Evolutionary conservation across 1,140 invertebrate species (phyloP).

Genomic region (Megalonaias nervosa): DNA sequence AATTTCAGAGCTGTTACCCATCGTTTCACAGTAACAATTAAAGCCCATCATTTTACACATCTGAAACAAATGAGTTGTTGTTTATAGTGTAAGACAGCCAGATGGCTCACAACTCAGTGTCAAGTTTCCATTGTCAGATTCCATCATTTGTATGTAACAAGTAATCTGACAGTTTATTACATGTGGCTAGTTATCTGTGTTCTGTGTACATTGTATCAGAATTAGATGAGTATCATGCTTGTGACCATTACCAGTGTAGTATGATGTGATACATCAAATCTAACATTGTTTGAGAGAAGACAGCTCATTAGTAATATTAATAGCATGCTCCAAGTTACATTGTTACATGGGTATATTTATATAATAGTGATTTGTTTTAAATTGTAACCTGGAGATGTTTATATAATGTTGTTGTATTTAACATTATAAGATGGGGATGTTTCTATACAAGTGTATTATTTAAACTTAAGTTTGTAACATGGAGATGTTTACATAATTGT

Average conservation of each 20-base stretch:
- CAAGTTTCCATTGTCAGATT: not conserved
- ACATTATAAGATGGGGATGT: not conserved
- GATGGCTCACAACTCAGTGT: not conserved
- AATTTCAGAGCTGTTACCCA: not conserved
- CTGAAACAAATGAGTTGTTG: not conserved
- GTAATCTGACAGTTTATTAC: no score
- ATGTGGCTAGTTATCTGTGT: no score
- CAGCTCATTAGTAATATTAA: no score
- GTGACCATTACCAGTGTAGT: no score
- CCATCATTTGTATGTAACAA: no score
- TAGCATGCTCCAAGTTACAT: no score
- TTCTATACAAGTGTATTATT: not conserved
- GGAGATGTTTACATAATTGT: not conserved
- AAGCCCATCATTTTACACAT: no score
- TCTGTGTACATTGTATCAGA: no score
- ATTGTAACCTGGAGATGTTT: not conserved
- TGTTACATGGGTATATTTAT: not conserved
- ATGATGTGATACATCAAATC: no score
- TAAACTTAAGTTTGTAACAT: not conserved
- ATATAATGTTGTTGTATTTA: not conserved
- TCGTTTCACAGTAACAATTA: not conserved
- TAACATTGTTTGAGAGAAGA: no score
- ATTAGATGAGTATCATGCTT: no score
- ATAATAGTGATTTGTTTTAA: not conserved
- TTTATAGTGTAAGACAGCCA: not conserved